A percentile compares a stretch with the other conserved stretches of the same genome.
phyloP scores from a whole-genome alignment of 2,797 vertebrate genomes.

The Simalia tracyae region DNA sequence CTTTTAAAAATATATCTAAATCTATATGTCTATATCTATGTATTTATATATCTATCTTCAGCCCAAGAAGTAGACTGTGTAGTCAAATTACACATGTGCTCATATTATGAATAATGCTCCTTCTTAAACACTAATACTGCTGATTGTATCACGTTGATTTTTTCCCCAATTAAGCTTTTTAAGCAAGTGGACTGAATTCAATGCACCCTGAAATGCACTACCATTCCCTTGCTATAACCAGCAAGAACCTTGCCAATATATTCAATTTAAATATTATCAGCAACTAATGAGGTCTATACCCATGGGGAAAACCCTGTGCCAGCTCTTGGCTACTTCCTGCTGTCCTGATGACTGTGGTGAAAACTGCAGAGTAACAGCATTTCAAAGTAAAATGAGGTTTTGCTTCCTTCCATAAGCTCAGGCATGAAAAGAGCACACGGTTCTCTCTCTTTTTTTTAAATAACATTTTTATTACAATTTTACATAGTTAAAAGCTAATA shows the following conservation, averaged over 20 bases:
- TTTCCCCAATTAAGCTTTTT: neutral
- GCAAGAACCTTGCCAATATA: slow-evolving; percentile 16
- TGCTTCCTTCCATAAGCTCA: neutral
- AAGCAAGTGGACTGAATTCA: neutral
- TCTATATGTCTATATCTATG: neutral
- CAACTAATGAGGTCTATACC: neutral
- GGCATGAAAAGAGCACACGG: neutral
- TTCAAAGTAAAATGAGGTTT: neutral
- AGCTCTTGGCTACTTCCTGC: neutral
- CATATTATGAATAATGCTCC: too few species aligned
- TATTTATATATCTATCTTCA: neutral
- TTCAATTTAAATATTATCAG: slow-evolving; percentile 22
- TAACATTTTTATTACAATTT: too few species aligned
- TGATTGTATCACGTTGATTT: too few species aligned
- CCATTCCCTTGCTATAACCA: neutral
- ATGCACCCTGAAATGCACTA: neutral
- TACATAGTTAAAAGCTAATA: too few species aligned
- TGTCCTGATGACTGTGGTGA: neutral
- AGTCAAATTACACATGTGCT: neutral
- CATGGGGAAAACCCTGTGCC: neutral
- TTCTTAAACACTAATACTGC: neutral
- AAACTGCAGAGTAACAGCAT: neutral
- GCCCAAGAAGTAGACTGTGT: neutral
- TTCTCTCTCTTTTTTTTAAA: neutral
- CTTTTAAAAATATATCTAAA: neutral